These are phyloP conservation scores for Acanthoscelides obtectus DNA, from an alignment of 2,888 invertebrate genomes.

Conservation along the genomic window DNA sequence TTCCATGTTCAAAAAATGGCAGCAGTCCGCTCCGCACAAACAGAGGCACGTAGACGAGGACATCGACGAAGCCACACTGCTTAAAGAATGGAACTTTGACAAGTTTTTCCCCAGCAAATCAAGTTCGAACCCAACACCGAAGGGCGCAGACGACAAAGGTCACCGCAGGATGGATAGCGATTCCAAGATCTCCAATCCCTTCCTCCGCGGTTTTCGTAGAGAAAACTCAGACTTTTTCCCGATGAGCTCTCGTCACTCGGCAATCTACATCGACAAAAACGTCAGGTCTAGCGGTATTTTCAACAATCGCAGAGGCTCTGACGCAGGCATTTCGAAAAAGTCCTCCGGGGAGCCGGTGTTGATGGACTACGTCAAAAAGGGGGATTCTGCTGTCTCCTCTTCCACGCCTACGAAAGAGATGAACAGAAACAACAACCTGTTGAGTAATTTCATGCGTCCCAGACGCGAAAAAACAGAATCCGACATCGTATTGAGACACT, in stretches of 20 bases:
- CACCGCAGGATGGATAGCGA: constrained; percentile 73
- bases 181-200: constrained; percentile 62
- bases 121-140: constrained; percentile 31
- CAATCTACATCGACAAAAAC: constrained; percentile 54
- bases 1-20: constrained; percentile 36
- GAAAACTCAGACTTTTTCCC: constrained; percentile 84
- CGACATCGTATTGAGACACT: constrained; percentile 72
- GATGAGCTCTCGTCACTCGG: constrained; percentile 71
- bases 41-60: constrained; percentile 42
- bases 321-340: constrained; percentile 52
- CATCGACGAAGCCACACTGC: constrained; percentile 71
- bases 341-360: constrained; percentile 63
- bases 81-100: constrained; percentile 85
- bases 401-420: constrained; percentile 38
- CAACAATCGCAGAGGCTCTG: constrained; percentile 59
- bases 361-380: constrained; percentile 64
- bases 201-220: constrained; percentile 73
- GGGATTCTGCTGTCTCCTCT: constrained; percentile 41
- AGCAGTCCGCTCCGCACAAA: constrained; percentile 47
- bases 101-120: constrained; percentile 64
- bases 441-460: constrained; percentile 55
- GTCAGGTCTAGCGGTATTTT: constrained; percentile 66
- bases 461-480: constrained; percentile 87
- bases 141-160: constrained; percentile 46
- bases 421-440: constrained; percentile 1